A percentile compares a stretch with the other conserved stretches of the same genome.
These are phyloP conservation scores for Notodromas monacha DNA, from an alignment of 2,888 invertebrate genomes.

Conservation along the genomic window DNA sequence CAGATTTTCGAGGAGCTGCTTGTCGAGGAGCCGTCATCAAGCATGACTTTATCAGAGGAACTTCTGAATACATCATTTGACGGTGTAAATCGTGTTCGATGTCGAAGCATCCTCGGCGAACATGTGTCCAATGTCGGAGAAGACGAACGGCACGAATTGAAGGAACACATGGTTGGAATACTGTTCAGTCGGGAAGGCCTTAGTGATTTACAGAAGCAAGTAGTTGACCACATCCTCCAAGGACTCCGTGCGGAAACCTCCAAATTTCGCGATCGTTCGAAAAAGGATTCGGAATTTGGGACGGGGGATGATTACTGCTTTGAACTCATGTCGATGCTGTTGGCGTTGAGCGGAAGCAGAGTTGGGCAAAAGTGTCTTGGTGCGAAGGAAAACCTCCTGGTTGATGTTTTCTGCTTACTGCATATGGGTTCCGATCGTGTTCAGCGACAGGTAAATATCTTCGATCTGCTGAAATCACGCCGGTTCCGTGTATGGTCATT, in stretches of 20 bases:
- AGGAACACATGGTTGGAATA: slow-evolving; percentile 87
- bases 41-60: too few species aligned
- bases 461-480: too few species aligned
- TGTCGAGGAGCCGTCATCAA: too few species aligned
- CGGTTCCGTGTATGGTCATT: too few species aligned
- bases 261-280: slow-evolving; percentile 68
- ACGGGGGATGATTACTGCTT: slow-evolving; percentile 46
- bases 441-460: slow-evolving; percentile 46
- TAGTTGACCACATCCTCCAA: slow-evolving; percentile 33
- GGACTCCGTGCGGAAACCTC: slow-evolving; percentile 64
- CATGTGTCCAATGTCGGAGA: slow-evolving; percentile 13
- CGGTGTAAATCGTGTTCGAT: too few species aligned
- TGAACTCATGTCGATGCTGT: slow-evolving; percentile 77
- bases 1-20: too few species aligned
- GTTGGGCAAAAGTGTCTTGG: slow-evolving; percentile 66
- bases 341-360: slow-evolving; percentile 65
- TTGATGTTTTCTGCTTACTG: slow-evolving; percentile 47
- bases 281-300: slow-evolving; percentile 21
- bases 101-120: too few species aligned
- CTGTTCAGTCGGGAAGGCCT: slow-evolving; percentile 71
- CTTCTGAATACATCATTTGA: too few species aligned
- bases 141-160: slow-evolving; percentile 31
- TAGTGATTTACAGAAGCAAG: slow-evolving; percentile 69
- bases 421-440: slow-evolving; percentile 82
- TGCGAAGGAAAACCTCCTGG: slow-evolving; percentile 48